Base-by-base conservation (phyloP, 1,140 invertebrate genomes). In the Ladona fulva region DNA sequence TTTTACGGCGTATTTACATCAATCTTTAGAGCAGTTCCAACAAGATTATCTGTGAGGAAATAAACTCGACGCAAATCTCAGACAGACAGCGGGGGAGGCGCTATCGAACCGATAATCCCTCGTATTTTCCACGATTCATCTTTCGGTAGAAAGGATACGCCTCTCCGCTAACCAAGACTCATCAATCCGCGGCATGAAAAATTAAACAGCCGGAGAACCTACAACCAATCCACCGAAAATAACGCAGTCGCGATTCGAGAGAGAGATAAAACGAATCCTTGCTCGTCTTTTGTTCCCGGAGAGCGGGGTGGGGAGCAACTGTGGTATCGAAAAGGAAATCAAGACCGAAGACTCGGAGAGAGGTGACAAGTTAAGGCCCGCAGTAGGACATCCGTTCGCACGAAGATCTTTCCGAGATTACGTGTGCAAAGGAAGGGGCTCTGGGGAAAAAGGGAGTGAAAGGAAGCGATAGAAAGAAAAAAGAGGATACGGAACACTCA, bases 371-470 rank as follows among this genome's bases (percentile, higher is more conserved):
- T 66, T 66, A 66, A 66, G 52, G 52, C 52, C n/a, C 52, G 12
- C 52, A 66, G 52, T 22, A 66, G 52, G 52, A 66, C 52, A 66
- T 66, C 52, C 52, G 52, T 66, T 66, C 52, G 52, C 52, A 66
- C 16, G 52, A 66, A 66, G 52, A 66, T 66, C 52, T 66, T 66
- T 22, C 16, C 14, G 52, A 66, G 52, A 66, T 66, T 66, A 66
- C 52, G 52, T 12, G 52, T 6, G 52, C n/a, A 22, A 66, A 3
- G 52, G 52, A 12, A 22, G 52, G 52, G n/a, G 14, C 5, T 5
- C 52, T 22, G 12, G 3, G 52, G 52, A 6, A 12, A 3, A 12
- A 12, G n/a, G 52, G 14, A 66, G 8, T 5, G 29, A 12, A 66
- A 66, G 52, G 14, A 6, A 12, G 52, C 3, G 12, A 66, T 16